Evolutionary conservation across 2,113 vertebrate genomes (phyloP).

Genomic region (Carassius carassius): DNA sequence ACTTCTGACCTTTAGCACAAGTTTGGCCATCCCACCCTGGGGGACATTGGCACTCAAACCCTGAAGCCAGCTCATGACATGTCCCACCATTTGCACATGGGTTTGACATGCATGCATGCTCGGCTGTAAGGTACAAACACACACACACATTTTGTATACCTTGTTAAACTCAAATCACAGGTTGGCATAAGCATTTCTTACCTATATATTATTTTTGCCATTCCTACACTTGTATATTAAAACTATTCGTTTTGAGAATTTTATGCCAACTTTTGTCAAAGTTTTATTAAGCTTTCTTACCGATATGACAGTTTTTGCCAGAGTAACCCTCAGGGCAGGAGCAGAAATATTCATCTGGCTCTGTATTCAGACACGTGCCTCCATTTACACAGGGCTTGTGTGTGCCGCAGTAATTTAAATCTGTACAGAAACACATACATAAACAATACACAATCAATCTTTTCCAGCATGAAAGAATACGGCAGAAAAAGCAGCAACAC

Average conservation of each 20-base stretch:
- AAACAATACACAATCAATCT: conserved; percentile 12
- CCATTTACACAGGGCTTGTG: conserved; percentile 91
- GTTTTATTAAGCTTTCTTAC: conserved; percentile 66
- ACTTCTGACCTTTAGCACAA: conserved; percentile 87
- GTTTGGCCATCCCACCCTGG: conserved; percentile 91
- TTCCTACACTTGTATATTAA: neutral
- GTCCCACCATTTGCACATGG: conserved; percentile 93
- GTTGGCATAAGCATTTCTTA: neutral
- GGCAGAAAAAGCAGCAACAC: neutral
- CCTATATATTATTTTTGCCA: neutral
- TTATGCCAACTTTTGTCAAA: neutral
- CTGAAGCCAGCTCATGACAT: conserved; percentile 86
- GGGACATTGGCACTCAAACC: conserved; percentile 93
- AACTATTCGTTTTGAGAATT: neutral
- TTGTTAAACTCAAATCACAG: neutral
- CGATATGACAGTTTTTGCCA: conserved; percentile 92
- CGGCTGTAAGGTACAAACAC: conserved; percentile 70
- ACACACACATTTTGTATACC: conserved; percentile 15
- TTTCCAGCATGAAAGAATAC: neutral
- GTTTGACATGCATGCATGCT: conserved; percentile 92
- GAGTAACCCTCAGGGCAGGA: conserved; percentile 90
- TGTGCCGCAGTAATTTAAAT: conserved; percentile 95
- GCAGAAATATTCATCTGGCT: conserved; percentile 90
- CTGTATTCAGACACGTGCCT: conserved; percentile 91
- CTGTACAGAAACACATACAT: conserved; percentile 65